Conservation (phyloP, 2,797 vertebrate genomes). For the Schizothorax lantsangensis region DNA sequence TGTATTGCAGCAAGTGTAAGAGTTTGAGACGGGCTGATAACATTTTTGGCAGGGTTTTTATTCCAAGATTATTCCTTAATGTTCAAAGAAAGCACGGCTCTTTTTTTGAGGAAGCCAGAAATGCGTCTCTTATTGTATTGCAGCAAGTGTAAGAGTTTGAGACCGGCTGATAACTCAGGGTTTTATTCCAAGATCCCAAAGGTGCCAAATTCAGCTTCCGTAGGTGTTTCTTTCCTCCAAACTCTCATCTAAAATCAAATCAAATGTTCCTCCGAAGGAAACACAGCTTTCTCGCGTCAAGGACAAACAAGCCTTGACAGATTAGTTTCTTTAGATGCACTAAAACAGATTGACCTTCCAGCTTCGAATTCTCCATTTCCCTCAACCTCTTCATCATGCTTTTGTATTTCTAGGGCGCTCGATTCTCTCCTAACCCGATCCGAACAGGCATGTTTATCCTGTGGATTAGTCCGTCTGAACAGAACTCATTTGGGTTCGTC, state of each 20-base stretch:
- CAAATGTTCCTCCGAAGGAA: neutral
- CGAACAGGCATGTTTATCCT: constrained; percentile 60
- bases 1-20: neutral
- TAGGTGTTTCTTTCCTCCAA: neutral
- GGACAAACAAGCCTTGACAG: neutral
- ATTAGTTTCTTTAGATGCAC: no score
- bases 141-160: neutral
- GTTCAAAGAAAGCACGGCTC: no score
- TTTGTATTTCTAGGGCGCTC: constrained; percentile 54
- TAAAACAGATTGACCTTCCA: constrained; percentile 47
- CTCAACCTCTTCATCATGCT: constrained; percentile 55
- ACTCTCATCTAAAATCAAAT: neutral
- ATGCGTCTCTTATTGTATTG: neutral
- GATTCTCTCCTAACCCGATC: constrained; percentile 59
- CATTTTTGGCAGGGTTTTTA: neutral
- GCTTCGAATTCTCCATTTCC: constrained; percentile 54
- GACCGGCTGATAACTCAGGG: neutral
- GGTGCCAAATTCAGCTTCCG: neutral
- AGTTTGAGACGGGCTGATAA: neutral
- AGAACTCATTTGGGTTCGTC: constrained; percentile 35
- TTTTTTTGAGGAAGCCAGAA: neutral
- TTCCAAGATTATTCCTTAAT: no score
- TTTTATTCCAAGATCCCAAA: neutral
- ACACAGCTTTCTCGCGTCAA: neutral
- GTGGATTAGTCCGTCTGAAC: constrained; percentile 56